A percentile compares a stretch with the other conserved stretches of the same genome.
Evolutionary conservation across 2,797 vertebrate genomes (phyloP).

Genomic region (Phoxinus dragarum): DNA sequence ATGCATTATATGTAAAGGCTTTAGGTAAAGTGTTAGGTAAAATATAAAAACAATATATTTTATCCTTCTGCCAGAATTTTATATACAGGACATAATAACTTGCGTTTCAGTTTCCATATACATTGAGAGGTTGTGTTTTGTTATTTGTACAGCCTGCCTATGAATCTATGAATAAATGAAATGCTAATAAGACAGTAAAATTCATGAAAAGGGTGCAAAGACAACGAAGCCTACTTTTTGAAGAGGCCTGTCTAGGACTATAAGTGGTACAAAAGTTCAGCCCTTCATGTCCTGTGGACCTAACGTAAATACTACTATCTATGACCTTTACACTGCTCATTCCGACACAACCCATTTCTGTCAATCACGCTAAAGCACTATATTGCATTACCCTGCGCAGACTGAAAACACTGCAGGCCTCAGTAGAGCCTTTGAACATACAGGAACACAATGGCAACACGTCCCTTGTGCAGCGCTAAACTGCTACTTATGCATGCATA

Average conservation of each 20-base stretch:
- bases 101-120: not conserved
- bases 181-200: not conserved
- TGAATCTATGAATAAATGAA: not conserved
- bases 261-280: slow-evolving; percentile 10
- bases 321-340: slow-evolving; percentile 2
- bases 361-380: slow-evolving; percentile 33
- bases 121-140: not conserved
- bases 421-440: slow-evolving; percentile 47
- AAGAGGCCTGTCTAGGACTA: not conserved
- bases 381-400: slow-evolving; percentile 22
- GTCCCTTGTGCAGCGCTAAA: slow-evolving; percentile 43
- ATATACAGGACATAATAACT: not conserved
- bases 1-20: not conserved
- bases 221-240: not conserved
- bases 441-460: slow-evolving; percentile 45
- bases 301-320: slow-evolving; percentile 20
- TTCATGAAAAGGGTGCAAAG: not conserved
- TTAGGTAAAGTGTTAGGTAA: not conserved
- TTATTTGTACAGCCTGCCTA: not conserved
- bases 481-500: slow-evolving; percentile 43
- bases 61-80: not conserved
- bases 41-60: not conserved
- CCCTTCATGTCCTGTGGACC: not conserved
- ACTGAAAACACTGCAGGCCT: not conserved
- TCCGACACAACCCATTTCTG: slow-evolving; percentile 7